Conservation (phyloP, 2,113 vertebrate species). For the Lanius collurio region DNA sequence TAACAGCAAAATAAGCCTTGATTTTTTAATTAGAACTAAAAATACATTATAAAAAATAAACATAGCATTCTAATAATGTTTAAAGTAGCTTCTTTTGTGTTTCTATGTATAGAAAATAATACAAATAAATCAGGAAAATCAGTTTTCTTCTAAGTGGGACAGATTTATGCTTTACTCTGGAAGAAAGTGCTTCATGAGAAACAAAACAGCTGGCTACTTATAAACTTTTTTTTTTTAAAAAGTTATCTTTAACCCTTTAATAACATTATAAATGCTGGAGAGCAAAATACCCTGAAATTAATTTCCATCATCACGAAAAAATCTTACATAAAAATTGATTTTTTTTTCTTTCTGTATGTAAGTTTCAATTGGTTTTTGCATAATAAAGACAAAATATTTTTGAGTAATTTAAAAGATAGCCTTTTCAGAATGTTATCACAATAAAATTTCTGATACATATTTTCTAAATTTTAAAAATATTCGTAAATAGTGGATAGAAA, state of each 20-base stretch:
- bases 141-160: neutral
- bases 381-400: neutral
- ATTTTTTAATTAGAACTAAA: neutral
- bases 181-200: neutral
- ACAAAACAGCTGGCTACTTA: neutral
- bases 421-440: slow-evolving; percentile 15
- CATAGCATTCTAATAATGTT: neutral
- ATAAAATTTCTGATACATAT: neutral
- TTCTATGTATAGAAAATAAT: neutral
- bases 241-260: neutral
- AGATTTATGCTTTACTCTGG: neutral
- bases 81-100: neutral
- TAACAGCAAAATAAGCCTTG: neutral
- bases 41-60: neutral
- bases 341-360: neutral
- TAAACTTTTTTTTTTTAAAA: neutral
- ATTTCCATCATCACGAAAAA: neutral
- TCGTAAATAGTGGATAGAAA: neutral
- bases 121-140: neutral
- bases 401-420: neutral
- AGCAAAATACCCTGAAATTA: neutral
- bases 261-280: neutral
- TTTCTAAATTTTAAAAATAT: slow-evolving; percentile 9
- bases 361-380: neutral
- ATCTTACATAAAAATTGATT: neutral